Evolutionary conservation across 2,797 vertebrate species (phyloP), one percentile per base, ranked within the genome.

Genomic region (Gymnopithys bicolor): DNA sequence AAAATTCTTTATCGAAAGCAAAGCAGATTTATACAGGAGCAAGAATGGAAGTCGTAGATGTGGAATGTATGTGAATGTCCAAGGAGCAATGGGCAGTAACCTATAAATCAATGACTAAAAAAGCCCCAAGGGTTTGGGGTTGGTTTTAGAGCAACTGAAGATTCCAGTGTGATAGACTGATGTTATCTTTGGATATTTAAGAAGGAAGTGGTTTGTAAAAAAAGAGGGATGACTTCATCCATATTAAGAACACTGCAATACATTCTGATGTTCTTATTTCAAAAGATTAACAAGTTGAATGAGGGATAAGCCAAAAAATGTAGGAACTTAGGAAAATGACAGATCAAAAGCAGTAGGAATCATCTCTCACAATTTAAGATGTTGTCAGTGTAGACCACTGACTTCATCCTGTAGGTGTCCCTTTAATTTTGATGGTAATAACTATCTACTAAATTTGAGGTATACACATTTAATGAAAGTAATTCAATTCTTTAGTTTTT

Each of bases 91-190:
- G 75, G 55, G 14, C 30, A 87, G 33, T 53, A 89, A 28, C 35
- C 15, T 32, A 53, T 28, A 53, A 32, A 53, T 53, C 52, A 53
- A 53, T 60, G 15, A 60, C 16, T 79, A 39, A 76, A 77, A 86
- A 55, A 63, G 45, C 13, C 52, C 22, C 35, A 35, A 12, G 10
- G 11, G 14, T 1, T 19, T 32, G 6, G 6, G 4, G 1, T 0
- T 4, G 83, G 48, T 77, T 91, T 90, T 28, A 60, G 32, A 68
- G 25, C 23, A 75, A 71, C 25, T 53, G 64, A 80, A 64, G 16
- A 82, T n/a, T 94, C 17, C 28, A 82, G 24, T 69, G 22, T 68
- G 55, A 68, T 5, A 83, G 71, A 80, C 19, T 33, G 66, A 64
- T 78, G 24, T 24, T 78, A 28, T 89, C 73, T 93, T 91, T 90